Evolutionary conservation across 2,888 invertebrate species (phyloP), one percentile per base, ranked within the genome.

Genomic region (Sclerodermus sp.): DNA sequence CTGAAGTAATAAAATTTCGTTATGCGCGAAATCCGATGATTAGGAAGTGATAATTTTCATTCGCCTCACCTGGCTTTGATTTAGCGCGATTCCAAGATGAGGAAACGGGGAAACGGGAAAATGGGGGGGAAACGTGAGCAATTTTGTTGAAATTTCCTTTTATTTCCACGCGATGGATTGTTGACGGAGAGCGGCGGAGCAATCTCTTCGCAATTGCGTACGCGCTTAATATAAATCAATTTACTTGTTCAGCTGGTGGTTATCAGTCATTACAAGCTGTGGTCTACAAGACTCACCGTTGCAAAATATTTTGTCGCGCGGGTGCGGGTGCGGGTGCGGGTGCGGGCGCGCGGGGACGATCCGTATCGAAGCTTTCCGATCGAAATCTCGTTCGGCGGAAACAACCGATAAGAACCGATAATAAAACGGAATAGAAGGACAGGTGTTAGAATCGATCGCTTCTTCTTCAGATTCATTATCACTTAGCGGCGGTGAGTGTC

Each of bases 231-330:
- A 48, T 32, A 42, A 61, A 55, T 53, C 42, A 45, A 50, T 42
- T 23, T 38, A 50, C 53, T 55, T 53, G 44, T 39, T 50, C 60
- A 61, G 49, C 58, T 58, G 60, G 29, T 44, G 44, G 45, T 60
- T 60, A 39, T 46, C 39, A 31, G 40, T 17, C 9, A 15, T n/a
- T 45, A 15, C 38, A 36, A n/a, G n/a, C n/a, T n/a, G n/a, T n/a
- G n/a, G n/a, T n/a, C n/a, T n/a, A n/a, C n/a, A n/a, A n/a, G n/a
- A 8, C 23, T 3, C 23, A 23, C 8, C 3, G 23, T 23, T 23
- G 23, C 23, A 23, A 38, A 39, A 23, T 30, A 16, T 15, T 30
- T 17, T 17, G 8, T 14, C 15, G 42, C 13, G 8, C 16, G 31
- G 13, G 6, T 42, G n/a, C 32, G 31, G 31, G 29, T 13, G 42